These are phyloP conservation scores for Amblyjoppa fuscipennis DNA, from an alignment of 2,888 invertebrate genomes.

Conservation along the genomic window DNA sequence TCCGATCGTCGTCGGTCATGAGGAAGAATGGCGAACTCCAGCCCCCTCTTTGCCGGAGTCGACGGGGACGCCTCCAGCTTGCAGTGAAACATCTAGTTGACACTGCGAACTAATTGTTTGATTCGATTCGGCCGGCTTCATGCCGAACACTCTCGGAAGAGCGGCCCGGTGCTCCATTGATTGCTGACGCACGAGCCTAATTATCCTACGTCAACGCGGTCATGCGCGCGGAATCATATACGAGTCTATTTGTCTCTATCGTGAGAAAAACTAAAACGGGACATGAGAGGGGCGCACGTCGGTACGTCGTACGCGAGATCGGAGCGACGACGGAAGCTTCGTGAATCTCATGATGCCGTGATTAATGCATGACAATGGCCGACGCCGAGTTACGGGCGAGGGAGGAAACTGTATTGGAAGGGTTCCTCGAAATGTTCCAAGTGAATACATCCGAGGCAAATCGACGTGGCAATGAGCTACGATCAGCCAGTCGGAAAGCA, in stretches of 20 bases:
- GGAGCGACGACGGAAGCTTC: conserved; percentile 27
- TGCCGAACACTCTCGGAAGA: no score
- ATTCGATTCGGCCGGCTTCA: no score
- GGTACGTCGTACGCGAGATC: conserved; percentile 37
- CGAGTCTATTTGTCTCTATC: no score
- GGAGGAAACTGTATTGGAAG: conserved; percentile 34
- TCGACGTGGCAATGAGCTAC: conserved; percentile 69
- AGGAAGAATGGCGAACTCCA: no score
- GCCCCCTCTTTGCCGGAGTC: no score
- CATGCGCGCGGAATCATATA: neutral
- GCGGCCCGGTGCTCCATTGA: neutral
- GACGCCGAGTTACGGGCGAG: conserved; percentile 60
- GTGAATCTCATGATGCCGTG: conserved; percentile 33
- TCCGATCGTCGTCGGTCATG: no score
- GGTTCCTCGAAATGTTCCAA: conserved; percentile 29
- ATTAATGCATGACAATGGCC: conserved; percentile 72
- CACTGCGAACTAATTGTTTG: no score
- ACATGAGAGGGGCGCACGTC: neutral
- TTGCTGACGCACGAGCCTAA: neutral
- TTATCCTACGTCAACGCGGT: neutral
- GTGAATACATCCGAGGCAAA: conserved; percentile 58
- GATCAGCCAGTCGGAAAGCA: conserved; percentile 70
- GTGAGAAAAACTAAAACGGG: no score
- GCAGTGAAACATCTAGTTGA: no score
- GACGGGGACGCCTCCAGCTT: no score